These are phyloP conservation scores for Chaetura pelagica DNA, from an alignment of 2,113 vertebrate genomes.

Conservation along the genomic window DNA sequence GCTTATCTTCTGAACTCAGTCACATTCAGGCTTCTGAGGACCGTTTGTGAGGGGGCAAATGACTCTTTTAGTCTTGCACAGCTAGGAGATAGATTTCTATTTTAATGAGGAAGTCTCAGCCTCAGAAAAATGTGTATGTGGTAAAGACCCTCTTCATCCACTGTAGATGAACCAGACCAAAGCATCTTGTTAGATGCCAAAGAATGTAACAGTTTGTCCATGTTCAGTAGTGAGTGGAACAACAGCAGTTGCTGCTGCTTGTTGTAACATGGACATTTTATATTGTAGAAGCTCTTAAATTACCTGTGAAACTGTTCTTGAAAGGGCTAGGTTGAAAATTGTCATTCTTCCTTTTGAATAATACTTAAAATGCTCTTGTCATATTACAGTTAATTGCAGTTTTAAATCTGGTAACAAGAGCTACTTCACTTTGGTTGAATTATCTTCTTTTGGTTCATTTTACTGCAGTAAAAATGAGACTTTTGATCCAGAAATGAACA, in stretches of 20 bases:
- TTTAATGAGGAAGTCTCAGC: not conserved
- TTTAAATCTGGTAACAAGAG: not conserved
- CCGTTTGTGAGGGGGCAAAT: not conserved
- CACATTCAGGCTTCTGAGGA: not conserved
- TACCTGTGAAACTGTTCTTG: not conserved
- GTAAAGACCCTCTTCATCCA: not conserved
- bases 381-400: not conserved
- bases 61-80: not conserved
- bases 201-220: not conserved
- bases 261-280: not conserved
- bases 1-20: not conserved
- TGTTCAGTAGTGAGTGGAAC: not conserved
- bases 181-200: not conserved
- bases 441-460: not conserved
- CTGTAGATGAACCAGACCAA: not conserved
- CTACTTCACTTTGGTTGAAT: not conserved
- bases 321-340: not conserved
- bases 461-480: not conserved
- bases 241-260: not conserved
- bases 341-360: not conserved
- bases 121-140: not conserved
- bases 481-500: not conserved
- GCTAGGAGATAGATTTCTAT: accelerated
- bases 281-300: not conserved
- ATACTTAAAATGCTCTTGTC: not conserved